Evolutionary conservation across 2,113 vertebrate species (phyloP), one percentile per base, ranked within the genome.

Genomic region (Suncus etruscus): DNA sequence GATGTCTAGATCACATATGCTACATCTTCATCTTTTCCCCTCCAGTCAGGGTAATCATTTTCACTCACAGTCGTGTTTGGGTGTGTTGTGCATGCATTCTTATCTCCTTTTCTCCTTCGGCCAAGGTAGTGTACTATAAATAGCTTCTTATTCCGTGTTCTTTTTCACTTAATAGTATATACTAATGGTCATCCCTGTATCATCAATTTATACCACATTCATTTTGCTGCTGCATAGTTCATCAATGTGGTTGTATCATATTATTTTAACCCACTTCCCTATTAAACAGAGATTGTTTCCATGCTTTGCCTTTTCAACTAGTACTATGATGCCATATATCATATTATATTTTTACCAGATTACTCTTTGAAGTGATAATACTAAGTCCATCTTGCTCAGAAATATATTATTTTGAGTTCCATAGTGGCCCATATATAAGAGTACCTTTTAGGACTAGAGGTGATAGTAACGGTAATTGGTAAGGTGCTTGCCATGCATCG

Each of bases 201-300:
- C 39, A 32, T 92, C 86, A 16, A 16, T 39, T 48, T 22, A 31
- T n/a, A 7, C 9, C 45, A 25, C 75, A 20, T 51, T 86, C 48
- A 73, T 87, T 86, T 85, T 5, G 48, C 24, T 5, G 29, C 32
- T 27, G 16, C 11, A 27, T 54, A 31, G 9, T 85, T 82, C 50
- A 29, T 72, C n/a, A 4, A 15, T 86, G 4, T 91, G 47, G 39
- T 20, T 50, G 4, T 68, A 25, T 76, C 29, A 47, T 70, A 87
- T 87, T 65, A 81, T 63, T 63, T 72, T 81, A 86, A 76, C 82
- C 82, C 45, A 85, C 50, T 89, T 80, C 32, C 11, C 54, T 82
- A 0, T 48, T 69, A 29, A 29, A 45, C 86, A 25, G 31, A 25
- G 65, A 74, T 70, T 69, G 25, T 74, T 51, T 83, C 74, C 18